Conservation (phyloP, 2,113 vertebrate species). For the Campylomormyrus tamandua region DNA sequence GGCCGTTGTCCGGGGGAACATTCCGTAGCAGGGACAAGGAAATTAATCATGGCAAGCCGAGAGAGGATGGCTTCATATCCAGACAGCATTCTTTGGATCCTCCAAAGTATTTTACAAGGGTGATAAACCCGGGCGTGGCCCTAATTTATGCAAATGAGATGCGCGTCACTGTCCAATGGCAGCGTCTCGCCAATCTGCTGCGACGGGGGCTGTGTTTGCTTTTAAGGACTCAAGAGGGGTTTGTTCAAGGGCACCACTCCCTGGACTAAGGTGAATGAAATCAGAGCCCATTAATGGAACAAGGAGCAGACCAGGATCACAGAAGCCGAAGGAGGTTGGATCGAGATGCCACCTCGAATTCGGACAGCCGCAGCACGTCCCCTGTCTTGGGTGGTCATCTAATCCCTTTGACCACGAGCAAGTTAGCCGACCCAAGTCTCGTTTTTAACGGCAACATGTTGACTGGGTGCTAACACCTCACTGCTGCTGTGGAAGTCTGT, state of each 20-base stretch:
- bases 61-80: neutral
- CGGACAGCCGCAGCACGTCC: neutral
- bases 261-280: constrained; percentile 40
- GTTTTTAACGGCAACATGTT: neutral
- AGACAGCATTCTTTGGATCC: neutral
- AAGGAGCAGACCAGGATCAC: constrained; percentile 25
- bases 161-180: neutral
- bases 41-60: neutral
- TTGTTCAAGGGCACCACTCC: constrained; percentile 37
- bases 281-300: constrained; percentile 32
- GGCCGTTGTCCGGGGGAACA: neutral
- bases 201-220: constrained; percentile 27
- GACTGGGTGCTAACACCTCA: neutral
- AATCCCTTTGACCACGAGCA: neutral
- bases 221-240: constrained; percentile 29
- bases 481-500: neutral
- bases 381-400: neutral
- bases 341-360: neutral
- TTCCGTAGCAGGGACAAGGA: neutral
- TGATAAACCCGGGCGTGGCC: neutral
- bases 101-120: neutral
- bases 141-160: constrained; percentile 13
- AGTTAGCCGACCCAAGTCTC: neutral
- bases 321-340: constrained; percentile 26
- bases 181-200: neutral